Evolutionary conservation across 2,888 invertebrate species (phyloP), one percentile per base, ranked within the genome.

Genomic region (Sphaerophoria taeniata): DNA sequence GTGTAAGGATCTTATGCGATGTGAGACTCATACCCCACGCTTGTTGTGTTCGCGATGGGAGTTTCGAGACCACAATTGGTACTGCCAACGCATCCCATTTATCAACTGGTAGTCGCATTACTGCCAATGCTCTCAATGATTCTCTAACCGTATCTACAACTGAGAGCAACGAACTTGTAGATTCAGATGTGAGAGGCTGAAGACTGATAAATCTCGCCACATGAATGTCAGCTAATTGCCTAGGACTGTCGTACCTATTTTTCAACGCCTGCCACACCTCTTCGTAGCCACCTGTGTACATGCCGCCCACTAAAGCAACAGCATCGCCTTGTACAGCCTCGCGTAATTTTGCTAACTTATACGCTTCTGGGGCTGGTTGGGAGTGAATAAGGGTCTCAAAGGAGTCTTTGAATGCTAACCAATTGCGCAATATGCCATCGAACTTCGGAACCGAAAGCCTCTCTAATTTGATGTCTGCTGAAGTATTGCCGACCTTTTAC

Each of bases 51-150:
- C 24, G 14, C 9, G 14, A 4, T 4, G 78, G 60, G 14, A 79
- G 36, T 34, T 84, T 74, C 2, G 71, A 70, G 7, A 49, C 36
- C 4, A 77, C 16, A 9, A 73, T 61, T 11, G 82, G 82, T 0
- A 82, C 77, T 0, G 69, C 49, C 56, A 82, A 67, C 11, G 72
- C 82, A 73, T 82, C 75, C 75, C 76, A 85, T 7, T 55, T 55
- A 1, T 75, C 58, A 1, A 81, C 85, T 2, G 81, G 84, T 9
- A 81, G 12, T n/a, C 77, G 33, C 73, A 86, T 86, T 1, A 82
- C 82, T 3, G 47, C 12, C 2, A 78, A 58, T 6, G 87, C 79
- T 9, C 74, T 76, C 7, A 80, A 31, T 7, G 75, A 79, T 36
- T 84, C 78, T 43, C 70, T 33, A 3, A 84, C 79, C 2, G 63